Base-by-base conservation (phyloP, 2,113 vertebrate species). In the Grus americana region DNA sequence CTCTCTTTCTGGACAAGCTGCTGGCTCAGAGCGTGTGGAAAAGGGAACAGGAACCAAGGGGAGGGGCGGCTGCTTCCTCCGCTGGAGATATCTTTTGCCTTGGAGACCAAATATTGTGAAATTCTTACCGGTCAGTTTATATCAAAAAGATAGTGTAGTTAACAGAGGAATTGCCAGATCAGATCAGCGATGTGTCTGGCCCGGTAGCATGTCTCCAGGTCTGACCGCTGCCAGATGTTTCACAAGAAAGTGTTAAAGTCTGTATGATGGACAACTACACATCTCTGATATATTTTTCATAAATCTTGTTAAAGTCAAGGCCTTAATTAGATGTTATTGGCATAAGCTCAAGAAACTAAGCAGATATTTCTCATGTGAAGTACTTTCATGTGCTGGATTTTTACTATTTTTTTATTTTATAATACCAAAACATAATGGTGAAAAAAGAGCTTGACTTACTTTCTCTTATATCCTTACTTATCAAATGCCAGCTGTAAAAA, bases 91-190 rank as follows among this genome's bases (percentile, higher is more conserved):
- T 8, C 11, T 71, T 94, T 91, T 92, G 22, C 94, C 79, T 91
- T 95, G 84, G 65, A 92, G 88, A 94, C 62, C 70, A 96, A 96
- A 94, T 89, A 86, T 74, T 92, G 47, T 86, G 59, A 93, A 88
- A 78, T 74, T 55, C 30, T 84, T 92, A 71, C 19, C 0, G 1
- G 36, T 38, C 21, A 78, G 23, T 80, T 92, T 67, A 26, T 91
- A 87, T 55, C 19, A 90, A 66, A 93, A 93, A 65, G 55, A 78
- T 63, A 88, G 15, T 34, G 8, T 11, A 55, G 32, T 57, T 54
- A 80, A 80, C 4, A 83, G 46, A 50, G 8, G 42, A 88, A 73
- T 8, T 82, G 36, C 36, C 84, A 94, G 52, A 79, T 10, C 22
- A 70, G 29, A 54, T 46, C 23, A 90, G 30, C 0, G 1, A 44